phyloP scores from a whole-genome alignment of 1,140 invertebrate genomes.

The Drosophila ogumai region DNA sequence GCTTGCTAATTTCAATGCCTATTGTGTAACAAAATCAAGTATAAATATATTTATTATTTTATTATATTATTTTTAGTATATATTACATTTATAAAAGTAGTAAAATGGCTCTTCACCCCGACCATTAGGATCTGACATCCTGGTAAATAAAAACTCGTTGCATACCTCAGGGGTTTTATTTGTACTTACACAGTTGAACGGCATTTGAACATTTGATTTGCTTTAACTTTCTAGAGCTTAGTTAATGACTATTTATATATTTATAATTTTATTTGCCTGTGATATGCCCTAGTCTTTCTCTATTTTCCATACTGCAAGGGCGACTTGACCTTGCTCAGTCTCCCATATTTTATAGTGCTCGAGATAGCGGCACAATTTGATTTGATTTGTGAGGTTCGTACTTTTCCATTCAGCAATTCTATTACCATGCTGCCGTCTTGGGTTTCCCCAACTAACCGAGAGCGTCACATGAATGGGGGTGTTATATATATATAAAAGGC shows the following conservation, averaged over 20 bases:
- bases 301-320: neutral
- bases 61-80: too few relatives aligned
- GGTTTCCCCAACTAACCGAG: constrained; percentile 5
- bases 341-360: neutral
- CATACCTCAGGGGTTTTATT: neutral
- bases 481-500: neutral
- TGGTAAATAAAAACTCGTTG: neutral
- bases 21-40: neutral
- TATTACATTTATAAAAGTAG: neutral
- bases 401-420: constrained; percentile 25
- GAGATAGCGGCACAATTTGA: neutral
- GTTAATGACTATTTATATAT: neutral
- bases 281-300: neutral
- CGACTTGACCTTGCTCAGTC: neutral
- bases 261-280: too few relatives aligned
- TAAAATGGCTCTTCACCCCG: neutral
- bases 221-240: neutral
- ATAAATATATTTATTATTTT: neutral
- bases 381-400: constrained; percentile 1
- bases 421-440: constrained; percentile 5
- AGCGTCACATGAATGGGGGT: constrained; percentile 25
- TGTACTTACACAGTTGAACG: neutral
- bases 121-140: neutral
- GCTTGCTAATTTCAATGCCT: neutral
- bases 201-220: neutral